Evolutionary conservation across 1,140 invertebrate genomes (phyloP), one percentile per base, ranked within the genome.

Genomic region (Bombus waltoni): DNA sequence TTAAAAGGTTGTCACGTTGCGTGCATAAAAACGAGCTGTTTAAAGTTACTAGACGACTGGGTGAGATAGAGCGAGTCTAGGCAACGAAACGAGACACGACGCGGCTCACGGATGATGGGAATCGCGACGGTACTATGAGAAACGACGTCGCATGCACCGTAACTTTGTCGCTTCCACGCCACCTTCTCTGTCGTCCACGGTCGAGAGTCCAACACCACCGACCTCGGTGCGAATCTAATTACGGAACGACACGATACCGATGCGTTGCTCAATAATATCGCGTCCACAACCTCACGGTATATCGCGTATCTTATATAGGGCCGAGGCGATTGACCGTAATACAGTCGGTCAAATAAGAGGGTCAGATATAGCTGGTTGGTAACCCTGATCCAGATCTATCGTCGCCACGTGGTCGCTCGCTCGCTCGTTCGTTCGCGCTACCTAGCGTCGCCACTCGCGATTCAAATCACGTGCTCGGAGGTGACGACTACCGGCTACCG

Each of bases 301-400:
- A 53, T 77, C 76, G 83, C 38, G 42, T 80, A 79, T 78, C 77
- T 38, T 53, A 70, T 83, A 89, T 91, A 91, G 91, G 88, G 87
- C 79, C 81, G 92, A 92, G 92, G 91, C 92, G 90, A 94, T 92
- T 94, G 93, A 94, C 92, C 92, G 92, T 94, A 93, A 93, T 94
- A 93, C 91, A 90, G 89, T 87, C 92, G 92, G 92, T 94, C 92
- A 94, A 94, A 93, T 94, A 95, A 94, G 92, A 94, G 94, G 94
- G 94, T 95, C 94, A 94, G 92, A 94, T 95, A 95, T 95, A 95
- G 92, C 85, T 93, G 87, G 91, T 81, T 83, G 92, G 90, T 95
- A 95, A 95, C 94, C 94, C 94, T 95, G 94, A 95, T 95, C 94
- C 93, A 95, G 92, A 95, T 95, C 92, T 94, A 95, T 94, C 93